Evolutionary conservation across 2,888 invertebrate species (phyloP).

Genomic region (Arge pagana): DNA sequence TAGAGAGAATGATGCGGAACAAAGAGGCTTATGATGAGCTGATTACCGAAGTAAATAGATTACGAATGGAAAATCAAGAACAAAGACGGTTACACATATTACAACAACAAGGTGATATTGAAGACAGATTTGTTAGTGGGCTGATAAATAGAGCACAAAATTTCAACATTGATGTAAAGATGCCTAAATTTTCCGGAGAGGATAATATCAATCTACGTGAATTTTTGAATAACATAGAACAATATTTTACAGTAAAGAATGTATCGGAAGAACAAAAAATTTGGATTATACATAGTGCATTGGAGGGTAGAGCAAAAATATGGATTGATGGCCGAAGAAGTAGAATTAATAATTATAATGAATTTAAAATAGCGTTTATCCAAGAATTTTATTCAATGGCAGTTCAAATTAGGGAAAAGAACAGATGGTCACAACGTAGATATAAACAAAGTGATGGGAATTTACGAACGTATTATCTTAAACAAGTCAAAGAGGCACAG

Average conservation of each 20-base stretch:
- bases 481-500: slow-evolving; percentile 2
- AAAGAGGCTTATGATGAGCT: background rate
- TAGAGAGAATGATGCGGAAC: slow-evolving; percentile 2
- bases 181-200: slow-evolving; percentile 10
- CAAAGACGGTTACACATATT: background rate
- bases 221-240: slow-evolving; percentile 8
- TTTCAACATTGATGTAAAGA: slow-evolving; percentile 1
- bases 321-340: slow-evolving; percentile 7
- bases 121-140: slow-evolving; percentile 1
- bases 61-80: slow-evolving; percentile 8
- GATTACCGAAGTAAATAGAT: slow-evolving; percentile 4
- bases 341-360: slow-evolving; percentile 6
- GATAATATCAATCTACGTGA: slow-evolving; percentile 4
- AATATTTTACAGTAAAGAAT: slow-evolving; percentile 8
- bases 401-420: slow-evolving; percentile 5
- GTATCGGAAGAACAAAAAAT: slow-evolving; percentile 8
- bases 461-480: slow-evolving; percentile 5
- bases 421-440: slow-evolving; percentile 4
- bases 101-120: background rate
- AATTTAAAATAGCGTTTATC: slow-evolving; percentile 2
- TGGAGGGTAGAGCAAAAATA: slow-evolving; percentile 11
- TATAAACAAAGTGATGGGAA: slow-evolving; percentile 6
- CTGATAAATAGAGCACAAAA: slow-evolving; percentile 4
- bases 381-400: slow-evolving; percentile 5
- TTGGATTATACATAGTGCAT: slow-evolving; percentile 2